Base-by-base conservation (phyloP, 64 coral and sea anemone genomes). In the Orbicella faveolata region DNA sequence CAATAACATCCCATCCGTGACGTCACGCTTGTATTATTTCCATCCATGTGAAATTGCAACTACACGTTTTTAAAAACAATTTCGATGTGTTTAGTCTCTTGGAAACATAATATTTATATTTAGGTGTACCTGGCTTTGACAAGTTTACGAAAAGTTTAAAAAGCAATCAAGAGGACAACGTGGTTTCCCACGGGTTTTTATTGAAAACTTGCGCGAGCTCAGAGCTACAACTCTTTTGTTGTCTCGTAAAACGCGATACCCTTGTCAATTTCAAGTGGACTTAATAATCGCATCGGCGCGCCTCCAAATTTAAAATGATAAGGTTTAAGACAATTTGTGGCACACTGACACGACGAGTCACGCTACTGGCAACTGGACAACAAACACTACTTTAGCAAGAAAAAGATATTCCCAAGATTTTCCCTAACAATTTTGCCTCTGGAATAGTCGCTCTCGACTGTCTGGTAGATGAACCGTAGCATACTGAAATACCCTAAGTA, bases 101-200 rank as follows among this genome's bases (percentile, higher is more conserved):
- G 55, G 55, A 14, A 59, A 59, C 10, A 59, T 59, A 59, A 59
- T 9, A 59, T 59, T 59, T 59, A 59, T 14, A 10, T 59, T 59
- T 16, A 59, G 55, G 55, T 57, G 54, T 59, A 16, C 6, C 15
- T 59, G 12, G 55, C 1, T 14, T 14, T 59, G 15, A 59, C 13
- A 16, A 16, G 0, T 57, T 57, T 11, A 30, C 20, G 12, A 59
- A 79, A 7, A 10, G 14, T 61, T 35, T 16, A 15, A 65, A 59
- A 21, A 66, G 61, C 19, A 69, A 48, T 53, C 36, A 69, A 48
- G 30, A 54, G 53, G 8, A 20, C 67, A 85, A 11, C 64, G 19
- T 68, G 81, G 44, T 25, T 85, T 85, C 37, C 82, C 64, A 85
- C 63, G 82, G 82, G 82, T 70, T 44, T 36, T 54, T 53, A 4